Conservation (phyloP, 2,888 invertebrate genomes). For the Cetonia aurata region DNA sequence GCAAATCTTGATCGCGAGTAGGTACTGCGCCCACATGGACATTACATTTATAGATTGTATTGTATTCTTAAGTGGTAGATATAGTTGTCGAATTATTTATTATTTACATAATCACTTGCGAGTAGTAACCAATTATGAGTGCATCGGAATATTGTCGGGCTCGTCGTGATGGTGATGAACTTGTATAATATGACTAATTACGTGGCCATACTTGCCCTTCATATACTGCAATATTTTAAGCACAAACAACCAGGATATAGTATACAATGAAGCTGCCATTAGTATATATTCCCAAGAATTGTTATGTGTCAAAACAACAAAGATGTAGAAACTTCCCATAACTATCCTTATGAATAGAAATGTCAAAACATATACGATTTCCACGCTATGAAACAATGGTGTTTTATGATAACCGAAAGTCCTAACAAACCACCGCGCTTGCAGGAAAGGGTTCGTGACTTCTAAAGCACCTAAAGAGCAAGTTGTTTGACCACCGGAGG, state of each 20-base stretch:
- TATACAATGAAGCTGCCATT: slow-evolving; percentile 58
- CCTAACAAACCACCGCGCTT: slow-evolving; percentile 74
- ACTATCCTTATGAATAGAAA: slow-evolving; percentile 70
- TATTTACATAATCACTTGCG: too few species aligned
- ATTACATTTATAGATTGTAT: too few species aligned
- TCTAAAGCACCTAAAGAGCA: slow-evolving; percentile 73
- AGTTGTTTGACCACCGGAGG: slow-evolving; percentile 69
- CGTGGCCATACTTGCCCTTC: not conserved
- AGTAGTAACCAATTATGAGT: not conserved
- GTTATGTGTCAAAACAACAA: slow-evolving; percentile 63
- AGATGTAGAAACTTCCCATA: slow-evolving; percentile 66
- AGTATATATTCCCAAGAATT: slow-evolving; percentile 65
- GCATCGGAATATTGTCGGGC: not conserved
- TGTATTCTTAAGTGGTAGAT: too few species aligned
- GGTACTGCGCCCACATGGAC: too few species aligned
- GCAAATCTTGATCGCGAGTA: too few species aligned
- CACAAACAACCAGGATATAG: slow-evolving; percentile 63
- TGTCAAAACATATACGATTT: slow-evolving; percentile 67
- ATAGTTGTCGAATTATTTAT: too few species aligned
- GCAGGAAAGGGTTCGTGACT: slow-evolving; percentile 74
- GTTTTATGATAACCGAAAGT: slow-evolving; percentile 68
- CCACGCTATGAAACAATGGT: slow-evolving; percentile 66
- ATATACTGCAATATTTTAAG: slow-evolving; percentile 53
- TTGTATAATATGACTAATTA: not conserved
- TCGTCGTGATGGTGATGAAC: not conserved